phyloP scores from a whole-genome alignment of 2,888 invertebrate species.

The Bedellia somnulentella region DNA sequence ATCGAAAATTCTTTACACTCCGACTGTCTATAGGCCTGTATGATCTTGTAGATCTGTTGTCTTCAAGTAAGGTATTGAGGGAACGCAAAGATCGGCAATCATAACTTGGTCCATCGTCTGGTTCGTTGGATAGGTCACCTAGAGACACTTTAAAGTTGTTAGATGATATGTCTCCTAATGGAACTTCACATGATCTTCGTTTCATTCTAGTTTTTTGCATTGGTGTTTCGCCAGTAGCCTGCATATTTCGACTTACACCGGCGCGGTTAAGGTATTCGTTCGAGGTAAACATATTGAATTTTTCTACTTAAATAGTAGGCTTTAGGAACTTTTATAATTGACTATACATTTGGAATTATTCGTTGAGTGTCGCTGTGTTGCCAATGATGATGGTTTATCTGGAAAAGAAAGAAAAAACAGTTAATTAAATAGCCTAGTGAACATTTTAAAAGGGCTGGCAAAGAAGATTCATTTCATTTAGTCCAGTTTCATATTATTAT shows the following conservation, averaged over 20 bases:
- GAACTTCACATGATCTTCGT: slow-evolving; percentile 47
- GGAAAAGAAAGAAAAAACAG: slow-evolving; percentile 38
- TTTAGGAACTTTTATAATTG: slow-evolving; percentile 46
- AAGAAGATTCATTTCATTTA: no score
- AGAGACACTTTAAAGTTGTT: slow-evolving; percentile 51
- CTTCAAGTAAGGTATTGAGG: slow-evolving; percentile 29
- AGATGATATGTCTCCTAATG: slow-evolving; percentile 44
- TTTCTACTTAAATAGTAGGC: slow-evolving; percentile 9
- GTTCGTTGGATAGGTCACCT: slow-evolving; percentile 36
- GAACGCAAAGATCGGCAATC: slow-evolving; percentile 41
- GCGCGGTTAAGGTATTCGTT: slow-evolving; percentile 50
- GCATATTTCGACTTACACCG: slow-evolving; percentile 51
- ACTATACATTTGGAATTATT: slow-evolving; percentile 48
- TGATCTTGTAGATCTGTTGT: slow-evolving; percentile 27
- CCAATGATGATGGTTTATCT: slow-evolving; percentile 19
- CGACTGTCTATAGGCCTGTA: slow-evolving; percentile 47
- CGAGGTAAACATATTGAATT: slow-evolving; percentile 42
- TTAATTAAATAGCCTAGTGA: no score
- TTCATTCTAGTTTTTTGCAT: slow-evolving; percentile 53
- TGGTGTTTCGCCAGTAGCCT: slow-evolving; percentile 48
- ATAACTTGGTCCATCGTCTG: slow-evolving; percentile 20
- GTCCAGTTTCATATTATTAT: no score
- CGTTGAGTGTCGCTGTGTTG: slow-evolving; percentile 20
- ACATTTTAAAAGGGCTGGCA: no score
- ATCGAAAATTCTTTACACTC: slow-evolving; percentile 46